phyloP scores from a whole-genome alignment of 2,888 invertebrate genomes.

The Linyphia triangularis region DNA sequence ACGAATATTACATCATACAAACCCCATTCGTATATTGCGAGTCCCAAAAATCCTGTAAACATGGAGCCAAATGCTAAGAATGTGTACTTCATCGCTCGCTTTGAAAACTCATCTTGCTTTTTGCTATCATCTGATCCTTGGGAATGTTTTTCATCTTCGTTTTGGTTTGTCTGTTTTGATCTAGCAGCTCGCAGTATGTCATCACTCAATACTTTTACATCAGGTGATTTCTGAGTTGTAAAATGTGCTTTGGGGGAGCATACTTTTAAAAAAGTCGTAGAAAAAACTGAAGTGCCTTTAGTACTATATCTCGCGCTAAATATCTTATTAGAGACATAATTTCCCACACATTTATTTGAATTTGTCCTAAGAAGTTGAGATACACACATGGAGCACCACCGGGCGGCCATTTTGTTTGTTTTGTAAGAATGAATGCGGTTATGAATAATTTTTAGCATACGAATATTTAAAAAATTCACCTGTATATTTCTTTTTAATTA shows the following conservation, averaged over 20 bases:
- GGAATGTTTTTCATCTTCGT: constrained; percentile 46
- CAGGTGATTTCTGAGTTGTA: constrained; percentile 52
- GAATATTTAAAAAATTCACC: too few relatives aligned
- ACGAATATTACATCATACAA: too few relatives aligned
- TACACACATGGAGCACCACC: constrained; percentile 63
- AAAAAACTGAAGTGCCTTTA: constrained; percentile 17
- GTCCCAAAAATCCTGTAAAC: constrained; percentile 78
- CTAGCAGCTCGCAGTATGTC: constrained; percentile 58
- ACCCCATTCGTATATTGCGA: constrained; percentile 80
- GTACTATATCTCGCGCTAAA: constrained; percentile 18
- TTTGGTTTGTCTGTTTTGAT: constrained; percentile 15
- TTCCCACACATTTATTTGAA: constrained; percentile 4
- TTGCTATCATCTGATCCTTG: constrained; percentile 63
- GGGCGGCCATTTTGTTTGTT: constrained; percentile 59
- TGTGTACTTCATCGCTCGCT: constrained; percentile 85
- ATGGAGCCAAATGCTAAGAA: constrained; percentile 79
- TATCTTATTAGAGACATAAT: neutral
- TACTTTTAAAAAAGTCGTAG: constrained; percentile 6
- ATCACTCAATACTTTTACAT: constrained; percentile 66
- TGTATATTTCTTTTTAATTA: too few relatives aligned
- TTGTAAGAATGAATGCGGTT: neutral
- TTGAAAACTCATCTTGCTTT: constrained; percentile 85
- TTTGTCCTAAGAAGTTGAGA: constrained; percentile 46
- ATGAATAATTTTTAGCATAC: too few relatives aligned
- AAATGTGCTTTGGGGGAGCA: constrained; percentile 17